Evolutionary conservation across 2,888 invertebrate genomes (phyloP).

Genomic region (Chymomyza procnemis): DNA sequence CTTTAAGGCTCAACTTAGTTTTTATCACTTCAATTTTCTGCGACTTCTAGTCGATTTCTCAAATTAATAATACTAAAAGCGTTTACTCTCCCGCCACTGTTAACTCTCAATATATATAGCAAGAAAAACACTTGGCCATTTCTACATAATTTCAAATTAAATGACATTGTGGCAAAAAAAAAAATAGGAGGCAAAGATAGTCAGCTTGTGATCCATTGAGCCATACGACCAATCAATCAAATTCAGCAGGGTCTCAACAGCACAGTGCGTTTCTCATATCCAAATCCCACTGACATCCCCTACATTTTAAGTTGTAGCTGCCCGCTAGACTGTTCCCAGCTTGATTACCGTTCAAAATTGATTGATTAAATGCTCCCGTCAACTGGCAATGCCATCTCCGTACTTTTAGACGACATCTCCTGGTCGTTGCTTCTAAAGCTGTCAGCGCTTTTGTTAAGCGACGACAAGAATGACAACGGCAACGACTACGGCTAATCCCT

Average conservation of each 20-base stretch:
- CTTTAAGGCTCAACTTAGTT: background rate
- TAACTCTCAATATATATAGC: slow-evolving; percentile 51
- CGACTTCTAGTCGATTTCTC: background rate
- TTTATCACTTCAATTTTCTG: background rate
- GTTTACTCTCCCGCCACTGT: slow-evolving; percentile 37
- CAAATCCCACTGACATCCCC: slow-evolving; percentile 45
- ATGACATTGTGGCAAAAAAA: slow-evolving; percentile 47
- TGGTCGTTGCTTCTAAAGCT: slow-evolving; percentile 33
- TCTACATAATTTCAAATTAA: slow-evolving; percentile 66
- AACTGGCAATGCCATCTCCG: slow-evolving; percentile 14
- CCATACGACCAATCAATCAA: slow-evolving; percentile 62
- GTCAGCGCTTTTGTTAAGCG: slow-evolving; percentile 66
- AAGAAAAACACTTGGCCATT: slow-evolving; percentile 24
- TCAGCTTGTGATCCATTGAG: slow-evolving; percentile 58
- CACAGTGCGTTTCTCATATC: slow-evolving; percentile 20
- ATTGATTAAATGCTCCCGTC: slow-evolving; percentile 71
- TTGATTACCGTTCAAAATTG: slow-evolving; percentile 74
- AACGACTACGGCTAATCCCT: slow-evolving; percentile 53
- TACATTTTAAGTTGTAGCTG: slow-evolving; percentile 62
- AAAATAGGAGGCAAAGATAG: background rate
- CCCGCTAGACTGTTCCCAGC: slow-evolving; percentile 28
- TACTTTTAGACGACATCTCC: slow-evolving; percentile 16
- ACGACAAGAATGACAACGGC: slow-evolving; percentile 9
- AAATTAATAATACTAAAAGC: slow-evolving; percentile 64
- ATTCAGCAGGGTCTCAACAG: slow-evolving; percentile 33